These are phyloP conservation scores for Catharus bicknelli DNA, from an alignment of 2,113 vertebrate genomes.

Conservation along the genomic window DNA sequence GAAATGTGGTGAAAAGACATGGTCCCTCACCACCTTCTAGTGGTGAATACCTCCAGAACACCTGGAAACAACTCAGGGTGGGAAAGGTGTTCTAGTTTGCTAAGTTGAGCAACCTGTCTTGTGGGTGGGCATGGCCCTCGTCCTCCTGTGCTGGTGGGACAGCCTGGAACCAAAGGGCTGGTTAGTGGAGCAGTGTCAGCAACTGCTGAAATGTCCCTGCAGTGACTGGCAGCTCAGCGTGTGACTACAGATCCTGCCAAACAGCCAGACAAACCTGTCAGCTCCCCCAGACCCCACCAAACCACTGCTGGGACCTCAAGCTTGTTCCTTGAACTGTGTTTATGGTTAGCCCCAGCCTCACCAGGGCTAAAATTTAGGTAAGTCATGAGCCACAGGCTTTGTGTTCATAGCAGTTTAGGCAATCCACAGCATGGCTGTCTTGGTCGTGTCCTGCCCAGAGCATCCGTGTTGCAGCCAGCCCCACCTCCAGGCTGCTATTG, in stretches of 20 bases:
- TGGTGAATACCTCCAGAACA: background rate
- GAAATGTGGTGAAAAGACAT: background rate
- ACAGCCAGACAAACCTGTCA: background rate
- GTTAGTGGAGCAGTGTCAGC: background rate
- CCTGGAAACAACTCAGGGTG: background rate
- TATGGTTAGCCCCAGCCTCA: background rate
- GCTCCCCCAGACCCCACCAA: background rate
- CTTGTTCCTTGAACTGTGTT: background rate
- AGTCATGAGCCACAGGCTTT: background rate
- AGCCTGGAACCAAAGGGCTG: background rate
- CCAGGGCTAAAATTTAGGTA: background rate
- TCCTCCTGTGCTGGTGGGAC: background rate
- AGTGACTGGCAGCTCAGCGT: background rate
- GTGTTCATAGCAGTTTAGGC: background rate
- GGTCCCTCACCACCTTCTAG: background rate
- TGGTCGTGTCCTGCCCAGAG: background rate
- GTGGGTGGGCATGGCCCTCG: background rate
- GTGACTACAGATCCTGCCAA: background rate
- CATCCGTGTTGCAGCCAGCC: background rate
- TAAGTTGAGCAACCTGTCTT: background rate
- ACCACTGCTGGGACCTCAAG: background rate
- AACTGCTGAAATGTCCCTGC: background rate
- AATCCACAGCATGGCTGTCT: background rate
- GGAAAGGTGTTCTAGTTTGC: background rate
- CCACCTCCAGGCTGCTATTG: background rate